Percentiles rank a stretch among this genome's conserved stretches.
These are phyloP conservation scores for Caenorhabditis sp. DNA, from an alignment of 2,888 invertebrate genomes.

Conservation along the genomic window DNA sequence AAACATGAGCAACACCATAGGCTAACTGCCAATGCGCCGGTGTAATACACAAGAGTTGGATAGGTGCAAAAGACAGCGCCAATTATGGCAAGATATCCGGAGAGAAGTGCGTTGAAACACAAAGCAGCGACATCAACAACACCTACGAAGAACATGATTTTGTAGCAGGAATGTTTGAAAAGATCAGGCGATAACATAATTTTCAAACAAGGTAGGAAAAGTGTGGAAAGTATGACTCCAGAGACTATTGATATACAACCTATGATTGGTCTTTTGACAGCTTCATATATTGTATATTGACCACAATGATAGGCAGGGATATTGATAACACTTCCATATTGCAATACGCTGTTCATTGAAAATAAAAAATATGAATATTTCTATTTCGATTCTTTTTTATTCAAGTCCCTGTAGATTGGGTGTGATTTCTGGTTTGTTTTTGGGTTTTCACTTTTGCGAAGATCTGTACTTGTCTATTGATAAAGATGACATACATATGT, in stretches of 20 bases:
- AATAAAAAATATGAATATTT: no score
- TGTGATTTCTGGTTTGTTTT: no score
- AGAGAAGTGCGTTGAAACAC: conserved; percentile 6
- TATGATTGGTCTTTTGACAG: no score
- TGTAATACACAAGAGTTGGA: conserved; percentile 11
- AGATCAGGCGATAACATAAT: conserved; percentile 10
- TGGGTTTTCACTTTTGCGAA: no score
- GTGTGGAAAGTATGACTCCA: neutral
- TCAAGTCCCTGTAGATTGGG: no score
- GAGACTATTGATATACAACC: neutral
- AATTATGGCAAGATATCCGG: conserved; percentile 14
- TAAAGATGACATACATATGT: no score
- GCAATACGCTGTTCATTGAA: neutral
- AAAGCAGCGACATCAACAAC: conserved; percentile 13
- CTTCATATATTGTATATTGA: neutral
- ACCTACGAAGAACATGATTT: conserved; percentile 22
- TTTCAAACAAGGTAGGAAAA: neutral
- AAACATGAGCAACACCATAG: conserved; percentile 24
- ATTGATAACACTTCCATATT: neutral
- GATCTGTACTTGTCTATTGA: no score
- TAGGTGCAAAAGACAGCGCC: conserved; percentile 25
- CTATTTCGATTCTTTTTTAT: no score
- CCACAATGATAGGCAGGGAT: neutral
- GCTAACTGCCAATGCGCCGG: conserved; percentile 2
- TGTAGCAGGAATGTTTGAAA: conserved; percentile 18